Evolutionary conservation across 2,888 invertebrate species (phyloP), one percentile per base, ranked within the genome.

Genomic region (Plebejus argus): DNA sequence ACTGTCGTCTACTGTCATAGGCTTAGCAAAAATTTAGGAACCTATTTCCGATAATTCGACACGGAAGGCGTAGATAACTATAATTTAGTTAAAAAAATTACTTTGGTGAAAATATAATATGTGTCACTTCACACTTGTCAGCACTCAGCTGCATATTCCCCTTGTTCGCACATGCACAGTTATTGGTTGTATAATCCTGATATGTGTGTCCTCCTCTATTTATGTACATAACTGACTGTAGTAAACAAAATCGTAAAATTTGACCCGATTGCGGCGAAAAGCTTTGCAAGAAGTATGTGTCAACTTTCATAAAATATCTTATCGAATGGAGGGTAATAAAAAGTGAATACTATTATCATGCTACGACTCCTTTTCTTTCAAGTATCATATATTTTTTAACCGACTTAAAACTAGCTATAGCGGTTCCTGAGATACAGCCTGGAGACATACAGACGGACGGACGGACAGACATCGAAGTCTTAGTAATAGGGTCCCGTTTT

Each of bases 201-300:
- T 53, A 18, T 53, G 15, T 4, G 49, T 15, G 18, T 10, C 10
- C 10, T 70, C 35, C n/a, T 8, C 7, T n/a, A 39, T 71, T 18
- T 71, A 71, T 39, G 35, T n/a, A 18, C 35, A 33, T 35, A n/a
- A n/a, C n/a, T n/a, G 70, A 70, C 33, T 12, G 33, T 71, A 71
- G 39, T 39, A 71, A 71, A 71, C 71, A 39, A 71, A 71, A 71
- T 71, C 71, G 71, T 71, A 71, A 71, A 71, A 39, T 39, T 20
- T 71, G 70, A 39, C 70, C 39, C 70, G 39, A 35, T 39, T 20
- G 39, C 33, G 35, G 20, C 7, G 33, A n/a, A 39, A 66, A 15
- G 28, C 28, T 12, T 28, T 28, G 66, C 28, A 15, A 28, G 28
- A 66, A 28, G 15, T 12, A 66, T 66, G 28, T 28, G 66, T 66